Evolutionary conservation across 2,888 invertebrate species (phyloP).

Genomic region (Zootermopsis nevadensis): DNA sequence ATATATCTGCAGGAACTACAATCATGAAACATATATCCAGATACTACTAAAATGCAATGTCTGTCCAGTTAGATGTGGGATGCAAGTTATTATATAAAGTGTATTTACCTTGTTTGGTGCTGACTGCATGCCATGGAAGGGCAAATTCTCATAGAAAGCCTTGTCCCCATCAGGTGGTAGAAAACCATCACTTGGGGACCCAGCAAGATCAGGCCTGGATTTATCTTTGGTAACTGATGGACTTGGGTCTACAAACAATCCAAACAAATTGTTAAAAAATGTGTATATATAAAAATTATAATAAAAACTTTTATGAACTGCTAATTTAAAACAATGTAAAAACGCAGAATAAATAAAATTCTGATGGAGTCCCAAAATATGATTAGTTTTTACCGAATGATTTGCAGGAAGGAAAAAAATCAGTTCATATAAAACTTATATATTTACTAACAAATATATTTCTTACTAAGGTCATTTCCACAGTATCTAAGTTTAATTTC

Average conservation of each 20-base stretch:
- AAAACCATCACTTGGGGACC: slow-evolving; percentile 58
- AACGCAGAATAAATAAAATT: no score
- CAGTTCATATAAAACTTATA: no score
- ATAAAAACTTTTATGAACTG: no score
- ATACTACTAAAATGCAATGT: slow-evolving; percentile 9
- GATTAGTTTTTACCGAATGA: no score
- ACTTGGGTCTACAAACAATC: slow-evolving; percentile 63
- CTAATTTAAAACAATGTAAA: neutral
- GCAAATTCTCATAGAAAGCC: slow-evolving; percentile 90
- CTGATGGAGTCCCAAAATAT: no score
- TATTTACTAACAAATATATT: no score
- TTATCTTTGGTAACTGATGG: slow-evolving; percentile 67
- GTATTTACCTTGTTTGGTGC: slow-evolving; percentile 89
- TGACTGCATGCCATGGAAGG: slow-evolving; percentile 94
- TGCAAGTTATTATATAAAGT: slow-evolving; percentile 15
- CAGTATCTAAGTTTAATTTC: no score
- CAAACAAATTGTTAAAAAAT: neutral
- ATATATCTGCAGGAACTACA: slow-evolving; percentile 13
- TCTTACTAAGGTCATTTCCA: no score
- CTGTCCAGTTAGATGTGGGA: neutral
- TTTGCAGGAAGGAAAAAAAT: no score
- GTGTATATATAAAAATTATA: no score
- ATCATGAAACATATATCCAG: slow-evolving; percentile 28
- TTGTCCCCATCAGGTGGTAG: slow-evolving; percentile 79
- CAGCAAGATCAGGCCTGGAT: slow-evolving; percentile 63